Percentiles rank a stretch among this genome's conserved stretches.
These are phyloP conservation scores for Ifrita kowaldi DNA, from an alignment of 2,113 vertebrate species.

Conservation along the genomic window DNA sequence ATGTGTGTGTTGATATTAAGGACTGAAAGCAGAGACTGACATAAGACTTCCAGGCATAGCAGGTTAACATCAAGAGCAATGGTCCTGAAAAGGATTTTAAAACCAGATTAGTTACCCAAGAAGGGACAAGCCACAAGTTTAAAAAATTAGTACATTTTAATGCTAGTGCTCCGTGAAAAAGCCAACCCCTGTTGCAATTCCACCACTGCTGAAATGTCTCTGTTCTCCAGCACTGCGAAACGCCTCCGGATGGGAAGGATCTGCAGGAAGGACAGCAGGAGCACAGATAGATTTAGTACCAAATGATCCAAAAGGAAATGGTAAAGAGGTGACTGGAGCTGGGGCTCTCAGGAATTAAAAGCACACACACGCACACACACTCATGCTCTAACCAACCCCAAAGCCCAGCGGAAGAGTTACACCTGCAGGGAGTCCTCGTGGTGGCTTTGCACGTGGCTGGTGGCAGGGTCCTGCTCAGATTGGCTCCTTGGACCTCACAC, in stretches of 20 bases:
- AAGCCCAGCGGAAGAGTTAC: neutral
- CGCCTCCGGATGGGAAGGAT: neutral
- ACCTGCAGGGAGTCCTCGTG: neutral
- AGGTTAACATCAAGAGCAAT: slow-evolving; percentile 27
- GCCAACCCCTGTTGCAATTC: slow-evolving; percentile 1
- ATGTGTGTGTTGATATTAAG: neutral
- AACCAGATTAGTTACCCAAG: slow-evolving; percentile 45
- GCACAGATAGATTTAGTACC: slow-evolving; percentile 29
- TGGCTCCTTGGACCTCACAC: neutral
- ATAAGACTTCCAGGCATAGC: neutral
- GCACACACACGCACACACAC: neutral
- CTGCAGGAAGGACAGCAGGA: slow-evolving; percentile 24
- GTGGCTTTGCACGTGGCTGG: neutral
- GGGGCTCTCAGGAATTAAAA: slow-evolving; percentile 25
- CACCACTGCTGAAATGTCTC: neutral
- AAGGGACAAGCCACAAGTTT: slow-evolving; percentile 53
- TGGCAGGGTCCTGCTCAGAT: neutral
- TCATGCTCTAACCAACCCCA: neutral
- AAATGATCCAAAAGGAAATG: slow-evolving; percentile 41
- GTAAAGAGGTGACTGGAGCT: slow-evolving; percentile 20
- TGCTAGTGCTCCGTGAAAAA: slow-evolving; percentile 25
- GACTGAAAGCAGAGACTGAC: slow-evolving; percentile 27
- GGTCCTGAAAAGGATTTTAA: slow-evolving; percentile 25
- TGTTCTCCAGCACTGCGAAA: neutral
- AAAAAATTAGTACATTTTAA: slow-evolving; percentile 51